These are phyloP conservation scores for Jaculus jaculus DNA, from an alignment of 2,113 vertebrate species.

Conservation along the genomic window DNA sequence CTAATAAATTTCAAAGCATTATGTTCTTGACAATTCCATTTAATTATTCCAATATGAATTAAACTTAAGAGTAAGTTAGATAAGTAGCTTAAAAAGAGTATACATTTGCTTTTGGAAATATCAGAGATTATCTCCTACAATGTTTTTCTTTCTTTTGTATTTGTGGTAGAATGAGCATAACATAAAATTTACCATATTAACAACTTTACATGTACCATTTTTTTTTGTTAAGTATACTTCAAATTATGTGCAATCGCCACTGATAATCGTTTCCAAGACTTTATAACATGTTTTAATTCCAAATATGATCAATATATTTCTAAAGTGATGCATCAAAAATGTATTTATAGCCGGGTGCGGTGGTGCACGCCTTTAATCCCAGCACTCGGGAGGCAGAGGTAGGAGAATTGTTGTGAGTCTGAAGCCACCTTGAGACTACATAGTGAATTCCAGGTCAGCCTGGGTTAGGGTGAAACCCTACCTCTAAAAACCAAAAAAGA, in stretches of 20 bases:
- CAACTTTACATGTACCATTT: neutral
- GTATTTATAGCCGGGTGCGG: neutral
- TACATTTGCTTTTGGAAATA: conserved; percentile 29
- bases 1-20: neutral
- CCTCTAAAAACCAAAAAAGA: neutral
- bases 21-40: neutral
- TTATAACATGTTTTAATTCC: conserved; percentile 29
- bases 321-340: conserved; percentile 29
- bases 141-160: neutral
- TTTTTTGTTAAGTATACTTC: neutral
- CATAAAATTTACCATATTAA: neutral
- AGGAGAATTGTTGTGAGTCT: too few species aligned
- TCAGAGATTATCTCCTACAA: neutral
- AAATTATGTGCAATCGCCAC: neutral
- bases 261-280: neutral
- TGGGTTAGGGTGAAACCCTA: too few species aligned
- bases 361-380: too few species aligned
- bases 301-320: neutral
- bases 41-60: neutral
- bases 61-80: conserved; percentile 34
- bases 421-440: too few species aligned
- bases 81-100: neutral
- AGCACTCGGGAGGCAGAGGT: too few species aligned
- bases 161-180: too few species aligned
- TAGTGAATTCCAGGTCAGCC: too few species aligned